Conservation (phyloP, 2,888 invertebrate genomes). For the Leptinotarsa haldemani region DNA sequence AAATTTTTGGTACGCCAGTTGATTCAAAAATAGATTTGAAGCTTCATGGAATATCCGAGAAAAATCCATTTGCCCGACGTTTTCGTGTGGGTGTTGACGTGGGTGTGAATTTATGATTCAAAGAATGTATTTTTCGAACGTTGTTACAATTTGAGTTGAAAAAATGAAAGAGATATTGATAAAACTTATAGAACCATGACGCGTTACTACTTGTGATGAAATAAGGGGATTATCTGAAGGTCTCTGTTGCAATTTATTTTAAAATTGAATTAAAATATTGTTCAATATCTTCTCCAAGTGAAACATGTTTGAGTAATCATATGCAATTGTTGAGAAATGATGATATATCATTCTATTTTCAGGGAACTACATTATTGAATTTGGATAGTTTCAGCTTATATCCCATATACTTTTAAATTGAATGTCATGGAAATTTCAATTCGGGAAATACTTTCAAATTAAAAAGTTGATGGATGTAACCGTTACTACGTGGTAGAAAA, state of each 20-base stretch:
- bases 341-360: too few species aligned
- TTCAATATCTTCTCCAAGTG: too few species aligned
- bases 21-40: slow-evolving; percentile 42
- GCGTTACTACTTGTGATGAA: neutral
- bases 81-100: slow-evolving; percentile 41
- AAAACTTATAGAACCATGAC: neutral
- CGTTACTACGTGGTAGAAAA: too few species aligned
- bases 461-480: too few species aligned
- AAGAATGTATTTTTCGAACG: slow-evolving; percentile 17
- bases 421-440: too few species aligned
- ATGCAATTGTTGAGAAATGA: too few species aligned
- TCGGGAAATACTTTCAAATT: too few species aligned
- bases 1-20: slow-evolving; percentile 19
- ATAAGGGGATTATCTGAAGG: neutral
- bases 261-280: too few species aligned
- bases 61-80: slow-evolving; percentile 42
- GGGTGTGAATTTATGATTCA: slow-evolving; percentile 33
- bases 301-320: too few species aligned
- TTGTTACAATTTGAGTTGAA: neutral
- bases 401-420: too few species aligned
- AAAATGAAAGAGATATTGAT: slow-evolving; percentile 13
- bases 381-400: too few species aligned
- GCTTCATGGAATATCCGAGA: slow-evolving; percentile 41
- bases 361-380: too few species aligned
- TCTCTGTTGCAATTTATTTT: neutral